Evolutionary conservation across 2,797 vertebrate species (phyloP).

Genomic region (Babyrousa celebensis): DNA sequence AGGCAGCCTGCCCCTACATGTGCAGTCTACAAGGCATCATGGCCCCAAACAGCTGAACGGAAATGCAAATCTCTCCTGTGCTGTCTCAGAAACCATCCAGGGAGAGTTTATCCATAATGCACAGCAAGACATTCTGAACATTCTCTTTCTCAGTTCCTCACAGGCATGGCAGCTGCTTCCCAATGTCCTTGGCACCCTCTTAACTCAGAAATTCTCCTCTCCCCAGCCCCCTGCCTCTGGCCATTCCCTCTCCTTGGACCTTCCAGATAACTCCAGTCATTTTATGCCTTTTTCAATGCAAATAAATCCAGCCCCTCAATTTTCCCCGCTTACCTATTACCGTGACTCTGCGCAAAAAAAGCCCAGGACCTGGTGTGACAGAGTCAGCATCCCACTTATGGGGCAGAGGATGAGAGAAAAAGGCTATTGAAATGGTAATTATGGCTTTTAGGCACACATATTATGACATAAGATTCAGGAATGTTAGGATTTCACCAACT

Average conservation of each 20-base stretch:
- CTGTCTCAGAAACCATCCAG: not conserved
- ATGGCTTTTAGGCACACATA: not conserved
- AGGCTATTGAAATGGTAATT: not conserved
- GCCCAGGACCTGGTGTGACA: not conserved
- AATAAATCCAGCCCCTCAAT: constrained; percentile 16
- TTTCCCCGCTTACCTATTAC: not conserved
- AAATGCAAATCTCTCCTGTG: not conserved
- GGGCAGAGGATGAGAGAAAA: not conserved
- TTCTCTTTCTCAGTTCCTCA: not conserved
- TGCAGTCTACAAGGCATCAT: not conserved
- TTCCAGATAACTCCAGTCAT: not conserved
- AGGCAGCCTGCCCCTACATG: too few relatives aligned
- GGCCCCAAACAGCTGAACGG: not conserved
- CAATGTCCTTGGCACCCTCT: not conserved
- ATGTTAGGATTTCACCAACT: constrained; percentile 29
- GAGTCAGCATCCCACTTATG: not conserved
- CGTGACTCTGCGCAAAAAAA: constrained; percentile 31
- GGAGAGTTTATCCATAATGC: not conserved
- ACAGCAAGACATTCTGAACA: not conserved
- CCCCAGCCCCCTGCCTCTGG: too few relatives aligned
- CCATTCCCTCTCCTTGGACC: not conserved
- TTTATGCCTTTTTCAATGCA: constrained; percentile 38
- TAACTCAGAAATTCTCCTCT: not conserved
- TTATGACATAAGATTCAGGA: constrained; percentile 4
- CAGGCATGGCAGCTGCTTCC: not conserved